Percentiles rank a stretch among this genome's conserved stretches.
These are phyloP conservation scores for Ellobius talpinus DNA, from an alignment of 2,113 vertebrate species.

Conservation along the genomic window DNA sequence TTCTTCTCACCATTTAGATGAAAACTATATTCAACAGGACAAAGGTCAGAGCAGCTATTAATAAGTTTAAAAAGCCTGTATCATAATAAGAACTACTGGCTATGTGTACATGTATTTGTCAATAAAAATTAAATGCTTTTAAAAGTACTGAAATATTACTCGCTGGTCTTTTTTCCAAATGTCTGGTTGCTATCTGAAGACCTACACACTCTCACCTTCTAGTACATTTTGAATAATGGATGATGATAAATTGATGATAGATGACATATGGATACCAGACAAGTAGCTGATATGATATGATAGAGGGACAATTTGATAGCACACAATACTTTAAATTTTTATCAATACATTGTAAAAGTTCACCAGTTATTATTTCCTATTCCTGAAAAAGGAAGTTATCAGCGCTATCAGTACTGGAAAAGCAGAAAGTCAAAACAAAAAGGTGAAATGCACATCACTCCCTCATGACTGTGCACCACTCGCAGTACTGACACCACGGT, in stretches of 20 bases:
- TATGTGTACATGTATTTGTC: not conserved
- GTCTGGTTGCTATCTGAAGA: not conserved
- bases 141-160: not conserved
- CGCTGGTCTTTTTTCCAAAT: not conserved
- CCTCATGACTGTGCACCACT: not conserved
- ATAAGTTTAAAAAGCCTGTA: not conserved
- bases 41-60: not conserved
- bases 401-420: not conserved
- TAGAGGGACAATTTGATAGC: not conserved
- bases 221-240: not conserved
- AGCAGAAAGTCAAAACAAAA: not conserved
- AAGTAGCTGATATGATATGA: not conserved
- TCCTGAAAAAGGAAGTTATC: constrained; percentile 31
- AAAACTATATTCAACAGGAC: not conserved
- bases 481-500: not conserved
- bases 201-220: not conserved
- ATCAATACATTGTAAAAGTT: constrained; percentile 4
- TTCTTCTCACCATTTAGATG: not conserved
- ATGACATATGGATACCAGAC: not conserved
- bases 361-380: not conserved
- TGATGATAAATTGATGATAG: not conserved
- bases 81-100: not conserved
- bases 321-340: not conserved
- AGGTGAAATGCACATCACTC: not conserved
- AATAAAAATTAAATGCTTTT: not conserved